Evolutionary conservation across 2,113 vertebrate species (phyloP).

Genomic region (Entelurus aequoreus): DNA sequence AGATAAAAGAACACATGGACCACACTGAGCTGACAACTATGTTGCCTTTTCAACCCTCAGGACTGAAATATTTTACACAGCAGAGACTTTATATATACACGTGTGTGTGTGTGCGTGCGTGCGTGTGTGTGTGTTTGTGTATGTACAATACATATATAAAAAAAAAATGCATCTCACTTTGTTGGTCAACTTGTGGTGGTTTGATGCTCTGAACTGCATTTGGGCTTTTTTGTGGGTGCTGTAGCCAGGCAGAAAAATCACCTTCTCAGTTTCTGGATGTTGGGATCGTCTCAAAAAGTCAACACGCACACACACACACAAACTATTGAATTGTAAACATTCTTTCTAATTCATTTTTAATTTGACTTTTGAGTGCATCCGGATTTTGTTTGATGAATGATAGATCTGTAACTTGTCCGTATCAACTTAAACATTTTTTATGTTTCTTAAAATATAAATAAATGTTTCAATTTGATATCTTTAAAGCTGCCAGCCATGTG

Average conservation of each 20-base stretch:
- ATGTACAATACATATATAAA: conserved; percentile 24
- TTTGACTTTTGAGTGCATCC: conserved; percentile 49
- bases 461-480: conserved; percentile 63
- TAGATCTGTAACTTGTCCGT: conserved; percentile 57
- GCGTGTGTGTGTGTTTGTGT: conserved; percentile 8
- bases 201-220: conserved; percentile 59
- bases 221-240: conserved; percentile 53
- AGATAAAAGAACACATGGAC: conserved; percentile 40
- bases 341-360: conserved; percentile 40
- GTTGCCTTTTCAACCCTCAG: conserved; percentile 74
- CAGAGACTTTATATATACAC: conserved; percentile 66
- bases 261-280: conserved; percentile 8
- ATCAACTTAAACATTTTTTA: conserved; percentile 58
- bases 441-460: conserved; percentile 61
- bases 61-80: conserved; percentile 73
- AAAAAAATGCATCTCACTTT: conserved; percentile 64
- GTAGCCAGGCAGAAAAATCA: conserved; percentile 46
- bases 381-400: conserved; percentile 55
- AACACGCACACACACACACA: conserved; percentile 13
- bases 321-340: conserved; percentile 44
- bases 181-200: conserved; percentile 64
- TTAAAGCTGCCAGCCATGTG: conserved; percentile 19
- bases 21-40: conserved; percentile 62
- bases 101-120: neutral
- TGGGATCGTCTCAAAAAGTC: conserved; percentile 27